phyloP scores from a whole-genome alignment of 2,888 invertebrate genomes.

The Clostera curtula region DNA sequence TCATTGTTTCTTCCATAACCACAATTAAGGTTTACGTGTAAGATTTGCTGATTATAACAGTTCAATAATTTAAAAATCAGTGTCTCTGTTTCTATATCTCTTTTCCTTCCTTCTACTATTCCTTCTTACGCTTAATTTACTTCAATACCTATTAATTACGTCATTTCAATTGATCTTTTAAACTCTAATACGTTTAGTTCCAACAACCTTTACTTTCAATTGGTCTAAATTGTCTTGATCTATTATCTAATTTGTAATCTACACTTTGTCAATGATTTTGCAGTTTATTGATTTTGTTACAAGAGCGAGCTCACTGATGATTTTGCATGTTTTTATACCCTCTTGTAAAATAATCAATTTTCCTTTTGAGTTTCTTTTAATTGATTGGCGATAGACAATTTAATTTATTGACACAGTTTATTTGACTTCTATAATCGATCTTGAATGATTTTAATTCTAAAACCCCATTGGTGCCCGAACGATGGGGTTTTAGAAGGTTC shows the following conservation, averaged over 20 bases:
- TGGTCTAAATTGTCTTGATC: slow-evolving; percentile 10
- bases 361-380: slow-evolving; percentile 27
- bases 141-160: slow-evolving; percentile 8
- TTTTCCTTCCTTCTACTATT: slow-evolving; percentile 2
- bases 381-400: slow-evolving; percentile 9
- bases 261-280: slow-evolving; percentile 16
- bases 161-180: slow-evolving; percentile 7
- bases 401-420: slow-evolving; percentile 23
- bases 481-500: slow-evolving; percentile 28
- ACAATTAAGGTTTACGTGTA: slow-evolving; percentile 5
- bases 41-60: slow-evolving; percentile 4
- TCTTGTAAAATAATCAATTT: slow-evolving; percentile 39
- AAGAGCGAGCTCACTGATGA: slow-evolving; percentile 33
- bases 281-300: slow-evolving; percentile 43
- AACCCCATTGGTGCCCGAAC: slow-evolving; percentile 49
- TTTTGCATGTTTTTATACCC: slow-evolving; percentile 33
- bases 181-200: slow-evolving; percentile 5
- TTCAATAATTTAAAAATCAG: slow-evolving; percentile 23
- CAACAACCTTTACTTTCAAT: slow-evolving; percentile 8
- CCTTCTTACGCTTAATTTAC: slow-evolving; percentile 5
- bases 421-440: slow-evolving; percentile 12
- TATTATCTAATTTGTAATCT: slow-evolving; percentile 13
- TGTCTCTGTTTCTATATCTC: slow-evolving; percentile 3
- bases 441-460: slow-evolving; percentile 15
- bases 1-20: slow-evolving; percentile 9